Conservation (phyloP, 2,113 vertebrate species). For the Dipodomys ordii region DNA sequence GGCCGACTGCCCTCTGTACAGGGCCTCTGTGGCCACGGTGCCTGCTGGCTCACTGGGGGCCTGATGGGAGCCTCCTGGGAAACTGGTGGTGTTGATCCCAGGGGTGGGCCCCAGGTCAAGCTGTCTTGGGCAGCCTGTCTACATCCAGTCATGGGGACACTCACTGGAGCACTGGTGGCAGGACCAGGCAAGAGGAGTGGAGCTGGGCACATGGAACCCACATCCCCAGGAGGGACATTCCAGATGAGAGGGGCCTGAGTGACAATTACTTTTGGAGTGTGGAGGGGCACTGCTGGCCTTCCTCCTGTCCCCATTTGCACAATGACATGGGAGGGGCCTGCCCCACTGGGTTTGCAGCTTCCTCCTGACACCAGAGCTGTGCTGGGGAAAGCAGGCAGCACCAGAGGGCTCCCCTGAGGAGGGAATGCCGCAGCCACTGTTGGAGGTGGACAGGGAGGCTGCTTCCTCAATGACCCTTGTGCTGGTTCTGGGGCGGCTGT, state of each 20-base stretch:
- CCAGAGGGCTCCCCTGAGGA: too few species aligned
- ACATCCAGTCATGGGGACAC: not conserved
- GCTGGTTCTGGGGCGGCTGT: too few species aligned
- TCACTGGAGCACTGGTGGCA: not conserved
- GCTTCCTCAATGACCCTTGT: too few species aligned
- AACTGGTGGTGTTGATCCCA: not conserved
- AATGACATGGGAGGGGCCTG: conserved; percentile 9
- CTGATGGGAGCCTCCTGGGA: not conserved
- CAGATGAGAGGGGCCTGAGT: not conserved
- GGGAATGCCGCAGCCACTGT: too few species aligned
- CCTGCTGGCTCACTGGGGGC: not conserved
- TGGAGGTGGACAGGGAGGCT: too few species aligned
- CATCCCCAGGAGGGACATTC: not conserved
- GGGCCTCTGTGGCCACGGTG: not conserved
- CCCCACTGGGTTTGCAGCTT: not conserved
- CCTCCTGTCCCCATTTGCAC: not conserved
- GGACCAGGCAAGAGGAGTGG: not conserved
- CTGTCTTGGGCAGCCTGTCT: not conserved
- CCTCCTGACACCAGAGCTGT: not conserved
- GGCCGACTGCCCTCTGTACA: not conserved
- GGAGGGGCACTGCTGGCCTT: not conserved
- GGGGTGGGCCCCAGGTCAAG: not conserved
- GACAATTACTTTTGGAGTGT: not conserved
- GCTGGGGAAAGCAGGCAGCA: too few species aligned
- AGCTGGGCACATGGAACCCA: not conserved